These are phyloP conservation scores for Ceratoteleas bidentatus DNA, from an alignment of 1,140 invertebrate species.

Conservation along the genomic window DNA sequence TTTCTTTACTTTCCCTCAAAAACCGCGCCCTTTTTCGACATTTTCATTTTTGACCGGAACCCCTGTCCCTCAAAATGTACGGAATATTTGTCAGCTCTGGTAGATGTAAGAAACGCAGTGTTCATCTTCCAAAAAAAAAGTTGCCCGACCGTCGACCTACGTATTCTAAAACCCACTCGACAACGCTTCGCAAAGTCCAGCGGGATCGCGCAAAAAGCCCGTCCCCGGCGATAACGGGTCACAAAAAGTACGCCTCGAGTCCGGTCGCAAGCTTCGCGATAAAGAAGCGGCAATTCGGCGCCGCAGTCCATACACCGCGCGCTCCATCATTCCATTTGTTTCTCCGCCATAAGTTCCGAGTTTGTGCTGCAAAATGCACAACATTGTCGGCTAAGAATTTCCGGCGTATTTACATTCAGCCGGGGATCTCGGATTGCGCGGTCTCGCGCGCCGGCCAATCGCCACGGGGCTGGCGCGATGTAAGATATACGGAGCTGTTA, in stretches of 20 bases:
- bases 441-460: constrained; percentile 61
- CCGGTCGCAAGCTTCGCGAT: constrained; percentile 6
- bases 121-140: too few relatives aligned
- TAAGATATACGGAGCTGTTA: constrained; percentile 67
- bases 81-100: too few relatives aligned
- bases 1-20: too few relatives aligned
- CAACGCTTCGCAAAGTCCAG: too few relatives aligned
- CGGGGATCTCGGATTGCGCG: constrained; percentile 62
- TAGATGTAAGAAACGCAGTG: too few relatives aligned
- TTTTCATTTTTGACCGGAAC: too few relatives aligned
- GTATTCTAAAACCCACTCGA: too few relatives aligned
- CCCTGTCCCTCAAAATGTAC: too few relatives aligned
- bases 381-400: constrained; percentile 62
- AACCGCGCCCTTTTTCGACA: too few relatives aligned
- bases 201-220: constrained; percentile 6
- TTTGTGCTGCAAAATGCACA: constrained; percentile 60
- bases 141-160: too few relatives aligned
- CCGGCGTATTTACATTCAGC: constrained; percentile 65
- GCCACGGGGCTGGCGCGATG: constrained; percentile 54
- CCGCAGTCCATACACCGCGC: constrained; percentile 34
- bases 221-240: not conserved
- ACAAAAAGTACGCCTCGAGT: not conserved
- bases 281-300: constrained; percentile 52
- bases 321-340: constrained; percentile 59
- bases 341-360: constrained; percentile 48